Conservation (phyloP, 2,113 vertebrate genomes). For the Gnathonemus echidnorhynchus region DNA sequence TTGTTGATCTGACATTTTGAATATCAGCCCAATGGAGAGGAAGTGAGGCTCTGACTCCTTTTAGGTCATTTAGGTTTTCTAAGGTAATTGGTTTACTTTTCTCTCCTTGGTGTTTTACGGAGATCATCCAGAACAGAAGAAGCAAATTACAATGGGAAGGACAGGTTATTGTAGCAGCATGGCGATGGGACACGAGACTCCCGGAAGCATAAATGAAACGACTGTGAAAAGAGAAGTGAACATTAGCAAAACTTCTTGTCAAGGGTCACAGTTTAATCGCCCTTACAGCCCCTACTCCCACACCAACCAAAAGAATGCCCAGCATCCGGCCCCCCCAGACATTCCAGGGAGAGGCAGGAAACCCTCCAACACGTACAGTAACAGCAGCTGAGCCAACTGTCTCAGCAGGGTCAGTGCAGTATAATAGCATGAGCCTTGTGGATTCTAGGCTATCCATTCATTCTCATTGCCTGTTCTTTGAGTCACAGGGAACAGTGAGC, state of each 20-base stretch:
- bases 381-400: not conserved
- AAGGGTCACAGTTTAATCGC: not conserved
- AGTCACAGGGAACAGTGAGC: not conserved
- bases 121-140: not conserved
- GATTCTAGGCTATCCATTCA: not conserved
- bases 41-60: not conserved
- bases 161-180: not conserved
- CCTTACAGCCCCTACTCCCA: not conserved
- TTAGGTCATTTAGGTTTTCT: not conserved
- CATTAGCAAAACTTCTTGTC: not conserved
- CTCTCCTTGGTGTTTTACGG: not conserved
- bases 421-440: not conserved
- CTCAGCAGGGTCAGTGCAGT: not conserved
- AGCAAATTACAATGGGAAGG: not conserved
- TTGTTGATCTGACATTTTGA: conserved; percentile 4
- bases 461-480: not conserved
- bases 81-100: not conserved
- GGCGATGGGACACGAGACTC: not conserved
- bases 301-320: not conserved
- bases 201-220: not conserved
- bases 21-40: conserved; percentile 15
- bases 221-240: not conserved
- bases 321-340: not conserved
- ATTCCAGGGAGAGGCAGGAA: not conserved
- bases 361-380: not conserved